These are phyloP conservation scores for Drosophila paracracens DNA, from an alignment of 2,888 invertebrate genomes.

Conservation along the genomic window DNA sequence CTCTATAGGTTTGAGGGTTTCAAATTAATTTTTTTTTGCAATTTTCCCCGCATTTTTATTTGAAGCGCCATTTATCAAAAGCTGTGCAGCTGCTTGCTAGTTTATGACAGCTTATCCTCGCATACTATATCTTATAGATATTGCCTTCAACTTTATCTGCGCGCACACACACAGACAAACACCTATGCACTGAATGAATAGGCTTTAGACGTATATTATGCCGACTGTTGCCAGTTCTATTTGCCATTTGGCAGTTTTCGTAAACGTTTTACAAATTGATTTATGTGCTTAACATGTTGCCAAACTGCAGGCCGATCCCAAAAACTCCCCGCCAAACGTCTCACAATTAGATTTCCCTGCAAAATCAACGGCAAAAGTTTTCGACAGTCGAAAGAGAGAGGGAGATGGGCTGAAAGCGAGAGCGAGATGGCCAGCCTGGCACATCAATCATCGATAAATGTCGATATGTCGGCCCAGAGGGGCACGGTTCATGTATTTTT, in stretches of 20 bases:
- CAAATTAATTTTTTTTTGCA: slow-evolving; percentile 30
- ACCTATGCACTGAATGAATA: slow-evolving; percentile 21
- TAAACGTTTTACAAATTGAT: slow-evolving; percentile 81
- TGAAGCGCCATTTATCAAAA: slow-evolving; percentile 68
- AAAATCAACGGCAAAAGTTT: slow-evolving; percentile 74
- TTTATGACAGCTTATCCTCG: slow-evolving; percentile 70
- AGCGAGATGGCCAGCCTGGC: slow-evolving; percentile 27
- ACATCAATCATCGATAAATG: slow-evolving; percentile 79
- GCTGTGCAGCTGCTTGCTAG: slow-evolving; percentile 70
- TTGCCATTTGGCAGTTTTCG: slow-evolving; percentile 74
- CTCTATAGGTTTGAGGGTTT: slow-evolving; percentile 26
- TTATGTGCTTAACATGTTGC: slow-evolving; percentile 80
- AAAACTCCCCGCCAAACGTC: slow-evolving; percentile 42
- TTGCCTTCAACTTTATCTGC: slow-evolving; percentile 45
- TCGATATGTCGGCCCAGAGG: slow-evolving; percentile 60
- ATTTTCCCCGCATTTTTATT: slow-evolving; percentile 27
- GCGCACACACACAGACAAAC: slow-evolving; percentile 21
- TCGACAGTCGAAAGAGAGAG: slow-evolving; percentile 12
- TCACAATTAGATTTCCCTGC: slow-evolving; percentile 75
- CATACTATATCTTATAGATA: slow-evolving; percentile 67
- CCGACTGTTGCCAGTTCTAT: slow-evolving; percentile 63
- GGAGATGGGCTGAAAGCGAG: not conserved
- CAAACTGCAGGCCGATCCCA: slow-evolving; percentile 13
- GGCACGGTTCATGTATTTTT: slow-evolving; percentile 30
- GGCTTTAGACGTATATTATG: slow-evolving; percentile 18